Evolutionary conservation across 2,113 vertebrate genomes (phyloP).

Genomic region (Shinisaurus crocodilurus): DNA sequence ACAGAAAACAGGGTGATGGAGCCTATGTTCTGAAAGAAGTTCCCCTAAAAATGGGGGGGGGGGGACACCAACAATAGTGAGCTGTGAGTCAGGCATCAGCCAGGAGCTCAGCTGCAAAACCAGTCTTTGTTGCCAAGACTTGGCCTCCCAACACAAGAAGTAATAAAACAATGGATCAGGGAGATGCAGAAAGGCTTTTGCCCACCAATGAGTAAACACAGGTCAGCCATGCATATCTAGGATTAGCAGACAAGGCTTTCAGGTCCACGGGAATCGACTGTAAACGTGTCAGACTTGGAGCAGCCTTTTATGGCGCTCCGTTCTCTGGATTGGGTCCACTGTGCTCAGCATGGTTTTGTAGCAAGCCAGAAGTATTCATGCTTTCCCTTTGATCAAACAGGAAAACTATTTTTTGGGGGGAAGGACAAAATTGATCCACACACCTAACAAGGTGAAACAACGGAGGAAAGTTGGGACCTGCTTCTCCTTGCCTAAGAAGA

Average conservation of each 20-base stretch:
- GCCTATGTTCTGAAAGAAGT: slow-evolving; percentile 99
- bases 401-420: background rate
- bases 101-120: background rate
- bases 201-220: background rate
- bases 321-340: background rate
- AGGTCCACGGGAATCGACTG: background rate
- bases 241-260: background rate
- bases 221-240: background rate
- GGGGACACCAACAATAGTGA: slow-evolving; percentile 37
- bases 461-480: background rate
- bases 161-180: background rate
- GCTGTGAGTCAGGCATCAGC: background rate
- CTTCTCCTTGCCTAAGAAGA: no score
- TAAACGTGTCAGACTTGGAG: background rate
- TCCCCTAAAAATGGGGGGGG: slow-evolving; percentile 83
- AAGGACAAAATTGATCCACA: background rate
- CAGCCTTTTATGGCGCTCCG: background rate
- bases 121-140: background rate
- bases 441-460: background rate
- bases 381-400: background rate
- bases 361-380: background rate
- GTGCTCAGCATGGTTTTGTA: background rate
- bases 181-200: background rate
- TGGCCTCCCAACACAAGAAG: background rate
- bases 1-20: slow-evolving; percentile 98